Percentiles rank a stretch among this genome's conserved stretches.
phyloP scores from a whole-genome alignment of 1,140 invertebrate genomes.

The Microplitis mediator region DNA sequence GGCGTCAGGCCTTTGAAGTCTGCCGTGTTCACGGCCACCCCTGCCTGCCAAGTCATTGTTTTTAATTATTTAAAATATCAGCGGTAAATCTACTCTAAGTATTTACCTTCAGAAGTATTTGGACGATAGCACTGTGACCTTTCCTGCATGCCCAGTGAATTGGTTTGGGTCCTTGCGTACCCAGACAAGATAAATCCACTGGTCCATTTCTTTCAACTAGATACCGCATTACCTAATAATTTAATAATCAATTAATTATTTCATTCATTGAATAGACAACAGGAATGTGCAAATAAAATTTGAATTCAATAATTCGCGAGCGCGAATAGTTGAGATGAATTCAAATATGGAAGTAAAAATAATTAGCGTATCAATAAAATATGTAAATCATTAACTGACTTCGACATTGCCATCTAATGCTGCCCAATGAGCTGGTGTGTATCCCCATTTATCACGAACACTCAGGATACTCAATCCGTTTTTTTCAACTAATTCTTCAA shows the following conservation, averaged over 20 bases:
- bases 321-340: too few species aligned
- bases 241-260: background rate
- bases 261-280: too few species aligned
- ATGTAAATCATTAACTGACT: slow-evolving; percentile 41
- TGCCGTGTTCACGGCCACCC: slow-evolving; percentile 86
- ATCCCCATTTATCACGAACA: slow-evolving; percentile 86
- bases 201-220: slow-evolving; percentile 82
- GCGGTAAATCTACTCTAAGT: background rate
- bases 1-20: slow-evolving; percentile 92
- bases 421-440: slow-evolving; percentile 91
- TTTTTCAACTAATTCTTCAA: slow-evolving; percentile 79
- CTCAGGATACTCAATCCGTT: slow-evolving; percentile 72
- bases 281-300: too few species aligned
- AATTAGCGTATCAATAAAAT: slow-evolving; percentile 5
- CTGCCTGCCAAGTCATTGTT: slow-evolving; percentile 61
- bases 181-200: slow-evolving; percentile 83
- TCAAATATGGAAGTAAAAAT: too few species aligned
- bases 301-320: too few species aligned
- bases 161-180: slow-evolving; percentile 84
- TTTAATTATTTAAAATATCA: background rate
- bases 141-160: slow-evolving; percentile 91
- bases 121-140: slow-evolving; percentile 85
- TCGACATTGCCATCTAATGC: slow-evolving; percentile 85
- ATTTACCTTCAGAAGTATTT: slow-evolving; percentile 76
- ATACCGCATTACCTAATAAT: slow-evolving; percentile 73